Base-by-base conservation (phyloP, 2,888 invertebrate species). In the Omphaloscelis lunosa region DNA sequence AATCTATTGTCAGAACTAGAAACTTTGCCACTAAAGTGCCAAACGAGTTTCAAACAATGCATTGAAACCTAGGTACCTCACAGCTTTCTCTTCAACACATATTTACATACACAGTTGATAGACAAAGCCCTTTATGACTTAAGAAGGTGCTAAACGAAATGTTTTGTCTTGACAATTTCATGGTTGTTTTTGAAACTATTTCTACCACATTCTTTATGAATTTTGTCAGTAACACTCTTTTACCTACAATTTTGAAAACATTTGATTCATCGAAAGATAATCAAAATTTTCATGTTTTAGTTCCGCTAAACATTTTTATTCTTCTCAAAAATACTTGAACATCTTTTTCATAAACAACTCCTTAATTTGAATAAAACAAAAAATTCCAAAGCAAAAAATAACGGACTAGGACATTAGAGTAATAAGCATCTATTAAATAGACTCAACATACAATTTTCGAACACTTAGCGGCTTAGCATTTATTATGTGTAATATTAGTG, bases 1-100 rank as follows among this genome's bases (percentile, higher is more conserved):
- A 65, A 72, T 62, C 84, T 65, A 88, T 87, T 88, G 86, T 83
- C 48, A 77, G 15, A 84, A 68, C 69, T 71, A 88, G 88, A 88
- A 88, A 88, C 79, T 85, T 83, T 74, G 53, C 84, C 82, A 80
- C 82, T 80, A 83, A 84, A 84, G 77, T 84, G 83, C 53, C 86
- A 86, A 85, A 86, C 86, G 82, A 73, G 77, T 88, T 84, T 69
- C 75, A 75, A 90, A 91, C 92, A 92, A 92, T 91, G 80, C 81
- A 79, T 85, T 82, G 79, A 77, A 83, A 89, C 91, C 90, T 91
- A 92, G 90, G 89, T 86, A 85, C 88, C 83, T 85, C 71, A 58
- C 82, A 87, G 88, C 92, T 93, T 93, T 94, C 93, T 92, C 93
- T 89, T 82, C 83, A 76, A 85, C 76, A 88, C 83, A 83, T 86